Evolutionary conservation across 1,140 invertebrate species (phyloP), one percentile per base, ranked within the genome.

Genomic region (Luehdorfia chinensis): DNA sequence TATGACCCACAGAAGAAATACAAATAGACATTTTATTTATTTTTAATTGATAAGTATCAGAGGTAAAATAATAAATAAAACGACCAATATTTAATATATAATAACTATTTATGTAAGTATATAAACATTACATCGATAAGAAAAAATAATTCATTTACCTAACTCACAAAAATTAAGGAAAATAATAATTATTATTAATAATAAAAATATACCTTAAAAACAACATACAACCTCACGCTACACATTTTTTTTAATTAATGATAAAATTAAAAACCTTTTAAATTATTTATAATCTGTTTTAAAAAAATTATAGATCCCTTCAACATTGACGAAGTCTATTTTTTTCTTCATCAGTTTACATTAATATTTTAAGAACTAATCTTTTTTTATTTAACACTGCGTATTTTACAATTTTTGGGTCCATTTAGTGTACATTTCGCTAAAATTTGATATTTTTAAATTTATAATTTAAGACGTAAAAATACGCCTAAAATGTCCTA

Each of bases 31-130:
- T n/a, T n/a, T n/a, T n/a, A n/a, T n/a, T n/a, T n/a, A n/a, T n/a
- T n/a, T n/a, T n/a, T n/a, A n/a, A n/a, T n/a, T n/a, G n/a, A n/a
- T n/a, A n/a, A n/a, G n/a, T n/a, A n/a, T n/a, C n/a, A n/a, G n/a
- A n/a, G n/a, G n/a, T n/a, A n/a, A n/a, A n/a, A n/a, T n/a, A 6
- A 3, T 43, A 66, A 84, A 84, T 80, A 75, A 80, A 84, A 84
- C 79, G 9, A 79, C 64, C 52, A 53, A 65, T 62, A 49, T 73
- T 63, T 73, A 80, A 80, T 84, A 84, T 83, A 84, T 81, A 77
- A 79, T 84, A 84, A 84, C 80, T 84, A 84, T 84, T 79, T 81
- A 84, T 79, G 75, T 80, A 84, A 74, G 66, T 84, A 78, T 84
- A 81, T 80, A 84, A 81, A 84, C 77, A 75, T 73, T 75, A 81